These are phyloP conservation scores for Acronicta psi DNA, from an alignment of 2,888 invertebrate species.

Conservation along the genomic window DNA sequence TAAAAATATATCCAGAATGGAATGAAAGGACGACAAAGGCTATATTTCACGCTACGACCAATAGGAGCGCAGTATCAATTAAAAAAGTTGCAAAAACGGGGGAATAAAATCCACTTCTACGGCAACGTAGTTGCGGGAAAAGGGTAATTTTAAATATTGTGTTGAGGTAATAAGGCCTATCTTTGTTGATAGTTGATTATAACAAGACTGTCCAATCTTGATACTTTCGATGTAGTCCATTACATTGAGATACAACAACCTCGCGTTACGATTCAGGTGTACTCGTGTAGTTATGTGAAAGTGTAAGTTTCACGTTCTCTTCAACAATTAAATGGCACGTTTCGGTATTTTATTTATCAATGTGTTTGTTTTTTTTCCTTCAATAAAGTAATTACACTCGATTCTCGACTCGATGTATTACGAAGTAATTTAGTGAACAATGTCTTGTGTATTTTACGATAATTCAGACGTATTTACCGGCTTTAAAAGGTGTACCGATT, in stretches of 20 bases:
- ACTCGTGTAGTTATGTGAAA: constrained; percentile 55
- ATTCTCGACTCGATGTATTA: not conserved
- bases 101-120: too few species aligned
- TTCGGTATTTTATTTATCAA: constrained; percentile 32
- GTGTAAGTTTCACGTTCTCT: constrained; percentile 31
- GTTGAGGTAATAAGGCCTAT: too few species aligned
- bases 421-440: not conserved
- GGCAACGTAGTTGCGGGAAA: too few species aligned
- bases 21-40: too few species aligned
- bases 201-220: constrained; percentile 35
- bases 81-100: too few species aligned
- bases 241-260: constrained; percentile 31
- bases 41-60: too few species aligned
- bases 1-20: too few species aligned
- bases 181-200: not conserved
- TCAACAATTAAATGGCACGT: constrained; percentile 44
- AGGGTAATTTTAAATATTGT: too few species aligned
- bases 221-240: constrained; percentile 50
- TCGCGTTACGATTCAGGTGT: not conserved
- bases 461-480: too few species aligned
- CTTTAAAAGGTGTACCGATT: too few species aligned
- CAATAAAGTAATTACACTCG: constrained; percentile 10
- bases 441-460: not conserved
- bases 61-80: too few species aligned
- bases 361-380: constrained; percentile 4